phyloP scores from a whole-genome alignment of 2,113 vertebrate species.

The Balaeniceps rex region DNA sequence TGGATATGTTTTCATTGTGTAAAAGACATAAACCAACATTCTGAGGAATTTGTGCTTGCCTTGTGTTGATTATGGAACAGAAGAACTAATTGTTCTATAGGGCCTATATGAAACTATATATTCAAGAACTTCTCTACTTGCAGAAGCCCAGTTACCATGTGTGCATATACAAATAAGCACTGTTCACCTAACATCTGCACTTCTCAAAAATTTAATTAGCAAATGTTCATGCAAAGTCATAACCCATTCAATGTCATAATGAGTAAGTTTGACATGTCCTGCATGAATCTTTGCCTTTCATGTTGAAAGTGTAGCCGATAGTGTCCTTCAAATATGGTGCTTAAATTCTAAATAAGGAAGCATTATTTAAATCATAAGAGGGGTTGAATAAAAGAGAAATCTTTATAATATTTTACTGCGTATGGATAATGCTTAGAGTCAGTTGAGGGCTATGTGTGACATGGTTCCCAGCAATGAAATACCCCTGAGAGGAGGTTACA shows the following conservation, averaged over 20 bases:
- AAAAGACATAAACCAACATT: not conserved
- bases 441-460: not conserved
- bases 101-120: not conserved
- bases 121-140: not conserved
- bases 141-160: not conserved
- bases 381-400: not conserved
- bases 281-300: not conserved
- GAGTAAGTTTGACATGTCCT: not conserved
- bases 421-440: not conserved
- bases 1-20: not conserved
- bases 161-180: not conserved
- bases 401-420: not conserved
- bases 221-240: not conserved
- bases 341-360: not conserved
- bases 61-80: not conserved
- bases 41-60: not conserved
- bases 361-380: not conserved
- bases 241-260: fast-evolving
- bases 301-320: not conserved
- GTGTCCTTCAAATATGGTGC: not conserved
- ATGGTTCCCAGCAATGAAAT: not conserved
- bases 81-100: not conserved
- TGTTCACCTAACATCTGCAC: not conserved
- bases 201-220: not conserved
- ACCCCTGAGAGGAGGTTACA: not conserved